Evolutionary conservation across 2,797 vertebrate genomes (phyloP).

Genomic region (Petrocephalus schoutedeni): DNA sequence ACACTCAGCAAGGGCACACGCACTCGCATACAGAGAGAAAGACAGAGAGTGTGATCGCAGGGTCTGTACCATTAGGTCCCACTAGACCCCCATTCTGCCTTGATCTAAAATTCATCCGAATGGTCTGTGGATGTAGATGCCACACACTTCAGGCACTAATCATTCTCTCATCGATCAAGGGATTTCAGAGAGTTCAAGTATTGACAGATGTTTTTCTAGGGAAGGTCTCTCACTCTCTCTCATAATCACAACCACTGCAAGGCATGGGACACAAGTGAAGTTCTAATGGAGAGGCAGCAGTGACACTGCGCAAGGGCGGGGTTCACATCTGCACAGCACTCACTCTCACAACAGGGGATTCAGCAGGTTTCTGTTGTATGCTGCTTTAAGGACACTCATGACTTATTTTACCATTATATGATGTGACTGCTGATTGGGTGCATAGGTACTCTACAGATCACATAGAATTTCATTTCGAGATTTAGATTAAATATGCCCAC

Average conservation of each 20-base stretch:
- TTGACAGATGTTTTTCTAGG: background rate
- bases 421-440: background rate
- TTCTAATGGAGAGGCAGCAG: conserved; percentile 2
- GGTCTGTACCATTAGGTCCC: background rate
- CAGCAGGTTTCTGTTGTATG: background rate
- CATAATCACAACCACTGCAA: conserved; percentile 2
- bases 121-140: background rate
- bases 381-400: background rate
- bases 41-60: conserved; percentile 16
- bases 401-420: background rate
- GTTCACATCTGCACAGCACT: conserved; percentile 8
- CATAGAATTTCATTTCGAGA: background rate
- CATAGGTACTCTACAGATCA: background rate
- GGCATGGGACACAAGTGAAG: background rate
- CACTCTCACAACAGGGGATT: background rate
- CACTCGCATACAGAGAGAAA: conserved; percentile 1
- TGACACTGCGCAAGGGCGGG: background rate
- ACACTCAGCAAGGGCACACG: conserved; percentile 21
- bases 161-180: background rate
- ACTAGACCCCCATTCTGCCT: background rate
- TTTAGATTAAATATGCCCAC: background rate
- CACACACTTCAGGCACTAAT: background rate
- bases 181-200: background rate
- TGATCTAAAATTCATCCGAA: background rate
- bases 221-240: conserved; percentile 22